Base-by-base conservation (phyloP, 2,888 invertebrate genomes). In the Lutraria lutraria region DNA sequence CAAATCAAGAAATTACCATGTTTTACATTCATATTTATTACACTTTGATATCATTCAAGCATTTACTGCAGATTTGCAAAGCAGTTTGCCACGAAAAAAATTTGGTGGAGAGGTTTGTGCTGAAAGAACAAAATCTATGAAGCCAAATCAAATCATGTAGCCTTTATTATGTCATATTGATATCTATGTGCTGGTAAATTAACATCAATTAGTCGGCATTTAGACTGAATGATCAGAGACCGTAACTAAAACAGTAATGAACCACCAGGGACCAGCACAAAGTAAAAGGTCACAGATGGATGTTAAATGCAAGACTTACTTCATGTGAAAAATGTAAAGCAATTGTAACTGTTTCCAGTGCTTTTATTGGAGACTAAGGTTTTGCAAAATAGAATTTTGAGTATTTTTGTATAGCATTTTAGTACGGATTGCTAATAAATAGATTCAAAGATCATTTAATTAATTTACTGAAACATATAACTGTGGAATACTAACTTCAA, bases 201-300 rank as follows among this genome's bases (percentile, higher is more conserved):
- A 31, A 76, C 31, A 16, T 34, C 34, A 76, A 76, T 76, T 76
- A 34, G 76, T 31, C 31, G 1, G 15, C 25, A 25, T 0, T 2
- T 6, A 6, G 16, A 56, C 6, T 21, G 15, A 2, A 34, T 16
- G 76, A 76, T 34, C 16, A 76, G 15, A 76, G 31, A 76, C 31
- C 31, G 31, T 25, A 76, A 34, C 34, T 34, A 76, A 31, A 19
- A 76, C 34, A 25, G 6, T 31, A 34, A 76, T 76, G 34, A 76
- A 76, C 16, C 34, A 19, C 19, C 31, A 29, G 29, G 31, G 72
- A 72, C 29, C 15, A 31, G 29, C 16, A 29, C 13, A 72, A 72
- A 72, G 72, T 72, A 31, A 72, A 72, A 72, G 72, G 72, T 72
- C 72, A n/a, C 31, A 72, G 25, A 29, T 72, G 72, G 72, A 31